Evolutionary conservation across 2,797 vertebrate genomes (phyloP).

Genomic region (Brachyrhaphis roseni): DNA sequence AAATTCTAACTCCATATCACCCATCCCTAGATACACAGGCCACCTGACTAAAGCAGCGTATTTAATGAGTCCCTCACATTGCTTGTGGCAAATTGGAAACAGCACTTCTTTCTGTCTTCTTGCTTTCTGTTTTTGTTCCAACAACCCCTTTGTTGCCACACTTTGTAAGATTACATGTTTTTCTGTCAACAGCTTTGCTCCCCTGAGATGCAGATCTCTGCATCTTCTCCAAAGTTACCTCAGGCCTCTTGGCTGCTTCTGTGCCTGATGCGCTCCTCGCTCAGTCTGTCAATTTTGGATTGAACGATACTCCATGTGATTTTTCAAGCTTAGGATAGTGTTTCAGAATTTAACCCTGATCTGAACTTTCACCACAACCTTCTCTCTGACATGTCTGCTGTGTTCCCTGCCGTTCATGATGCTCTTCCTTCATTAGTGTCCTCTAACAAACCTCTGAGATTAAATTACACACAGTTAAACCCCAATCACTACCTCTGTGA

Average conservation of each 20-base stretch:
- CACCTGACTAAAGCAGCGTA: neutral
- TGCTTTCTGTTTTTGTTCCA: neutral
- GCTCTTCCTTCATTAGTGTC: neutral
- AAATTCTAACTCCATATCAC: no score
- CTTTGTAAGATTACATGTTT: neutral
- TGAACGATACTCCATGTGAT: neutral
- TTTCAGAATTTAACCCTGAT: neutral
- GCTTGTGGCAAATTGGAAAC: neutral
- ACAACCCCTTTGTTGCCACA: neutral
- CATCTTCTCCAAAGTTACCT: neutral
- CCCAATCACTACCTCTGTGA: neutral
- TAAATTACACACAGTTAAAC: neutral
- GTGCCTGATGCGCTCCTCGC: neutral
- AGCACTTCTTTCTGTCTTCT: neutral
- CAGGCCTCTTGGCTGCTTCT: neutral
- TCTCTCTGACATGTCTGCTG: neutral
- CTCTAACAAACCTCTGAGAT: neutral
- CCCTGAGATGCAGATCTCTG: neutral
- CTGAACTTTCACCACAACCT: neutral
- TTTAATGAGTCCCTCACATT: neutral
- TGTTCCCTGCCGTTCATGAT: neutral
- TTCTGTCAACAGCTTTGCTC: neutral
- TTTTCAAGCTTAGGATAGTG: neutral
- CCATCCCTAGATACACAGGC: neutral
- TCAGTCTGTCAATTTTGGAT: neutral